Conservation (phyloP, 2,797 vertebrate species). For the Melanotaenia trifasciata region DNA sequence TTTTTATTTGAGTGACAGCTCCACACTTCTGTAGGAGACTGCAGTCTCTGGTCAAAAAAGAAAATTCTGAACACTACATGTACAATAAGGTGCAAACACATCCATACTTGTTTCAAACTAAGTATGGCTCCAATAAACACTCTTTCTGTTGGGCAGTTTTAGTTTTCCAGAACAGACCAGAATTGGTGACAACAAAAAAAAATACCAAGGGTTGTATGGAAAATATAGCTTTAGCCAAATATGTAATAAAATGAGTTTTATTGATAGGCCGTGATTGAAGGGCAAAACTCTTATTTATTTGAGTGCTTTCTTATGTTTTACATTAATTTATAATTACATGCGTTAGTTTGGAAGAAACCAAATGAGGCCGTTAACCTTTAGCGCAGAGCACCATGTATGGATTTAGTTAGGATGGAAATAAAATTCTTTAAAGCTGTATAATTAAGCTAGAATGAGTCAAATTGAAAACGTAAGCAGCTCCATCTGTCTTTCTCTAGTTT, state of each 20-base stretch:
- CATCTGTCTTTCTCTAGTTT: conserved; percentile 4
- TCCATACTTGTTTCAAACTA: too few species aligned
- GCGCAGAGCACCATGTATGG: not conserved
- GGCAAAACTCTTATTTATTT: not conserved
- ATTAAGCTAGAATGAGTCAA: not conserved
- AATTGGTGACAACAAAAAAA: not conserved
- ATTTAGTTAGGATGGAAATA: not conserved
- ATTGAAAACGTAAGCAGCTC: not conserved
- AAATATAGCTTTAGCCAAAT: not conserved
- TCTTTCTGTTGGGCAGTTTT: not conserved
- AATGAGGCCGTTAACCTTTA: not conserved
- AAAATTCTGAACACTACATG: too few species aligned
- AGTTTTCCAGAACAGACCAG: not conserved
- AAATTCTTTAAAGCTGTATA: not conserved
- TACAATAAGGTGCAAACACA: too few species aligned
- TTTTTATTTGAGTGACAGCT: too few species aligned
- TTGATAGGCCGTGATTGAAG: not conserved
- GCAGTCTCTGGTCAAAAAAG: not conserved
- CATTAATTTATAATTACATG: not conserved
- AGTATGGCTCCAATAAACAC: too few species aligned
- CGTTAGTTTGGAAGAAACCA: not conserved
- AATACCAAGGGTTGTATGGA: not conserved
- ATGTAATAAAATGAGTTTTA: not conserved
- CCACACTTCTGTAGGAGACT: too few species aligned
- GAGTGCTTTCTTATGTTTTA: not conserved